A percentile compares a stretch with the other conserved stretches of the same genome.
phyloP scores from a whole-genome alignment of 2,113 vertebrate genomes.

The Eurystomus gularis region DNA sequence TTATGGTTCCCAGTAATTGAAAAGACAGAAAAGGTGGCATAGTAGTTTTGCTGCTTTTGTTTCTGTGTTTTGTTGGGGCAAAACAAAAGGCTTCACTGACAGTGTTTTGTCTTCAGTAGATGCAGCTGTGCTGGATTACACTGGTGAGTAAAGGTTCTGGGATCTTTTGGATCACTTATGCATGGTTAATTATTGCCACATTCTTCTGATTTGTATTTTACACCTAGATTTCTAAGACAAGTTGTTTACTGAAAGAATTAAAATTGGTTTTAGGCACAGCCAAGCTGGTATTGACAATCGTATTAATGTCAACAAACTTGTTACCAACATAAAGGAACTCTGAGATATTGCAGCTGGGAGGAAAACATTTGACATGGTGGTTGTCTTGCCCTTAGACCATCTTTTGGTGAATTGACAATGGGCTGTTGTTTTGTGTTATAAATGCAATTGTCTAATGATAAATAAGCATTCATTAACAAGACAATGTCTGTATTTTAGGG shows the following conservation, averaged over 20 bases:
- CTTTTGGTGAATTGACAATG: slow-evolving; percentile 1
- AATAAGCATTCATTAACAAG: slow-evolving; percentile 28
- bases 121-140: slow-evolving; percentile 1
- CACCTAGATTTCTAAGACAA: neutral
- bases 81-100: neutral
- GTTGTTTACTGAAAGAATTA: neutral
- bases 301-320: neutral
- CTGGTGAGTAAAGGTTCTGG: neutral
- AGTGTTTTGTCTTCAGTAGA: neutral
- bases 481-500: slow-evolving; percentile 28
- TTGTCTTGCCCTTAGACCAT: neutral
- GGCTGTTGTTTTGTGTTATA: neutral
- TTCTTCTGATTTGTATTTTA: neutral
- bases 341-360: neutral
- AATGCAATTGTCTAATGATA: slow-evolving; percentile 9
- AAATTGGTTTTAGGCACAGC: neutral
- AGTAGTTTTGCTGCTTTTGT: neutral
- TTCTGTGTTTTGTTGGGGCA: neutral
- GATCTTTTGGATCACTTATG: neutral
- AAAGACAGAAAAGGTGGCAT: neutral
- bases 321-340: neutral
- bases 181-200: neutral
- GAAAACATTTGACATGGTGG: neutral
- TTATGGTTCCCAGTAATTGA: neutral
- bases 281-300: neutral